These are phyloP conservation scores for Lycophotia porphyrea DNA, from an alignment of 2,888 invertebrate species.

Conservation along the genomic window DNA sequence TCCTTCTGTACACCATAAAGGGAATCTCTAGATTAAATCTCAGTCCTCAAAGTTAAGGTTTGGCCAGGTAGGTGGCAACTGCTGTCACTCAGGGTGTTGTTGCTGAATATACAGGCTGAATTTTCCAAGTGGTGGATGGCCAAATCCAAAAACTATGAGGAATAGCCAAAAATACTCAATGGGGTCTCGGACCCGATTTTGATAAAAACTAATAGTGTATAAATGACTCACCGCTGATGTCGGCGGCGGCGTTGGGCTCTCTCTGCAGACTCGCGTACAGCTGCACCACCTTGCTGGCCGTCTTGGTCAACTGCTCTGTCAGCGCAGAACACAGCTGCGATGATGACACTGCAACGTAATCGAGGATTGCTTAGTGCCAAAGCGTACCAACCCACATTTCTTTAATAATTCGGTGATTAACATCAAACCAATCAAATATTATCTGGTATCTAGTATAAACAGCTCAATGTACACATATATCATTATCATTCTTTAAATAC, in stretches of 20 bases:
- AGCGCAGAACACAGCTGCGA: conserved; percentile 88
- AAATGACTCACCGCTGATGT: conserved; percentile 80
- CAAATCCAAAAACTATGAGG: background rate
- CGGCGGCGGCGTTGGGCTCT: conserved; percentile 88
- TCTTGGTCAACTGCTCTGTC: conserved; percentile 91
- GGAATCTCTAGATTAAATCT: background rate
- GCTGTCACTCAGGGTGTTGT: background rate
- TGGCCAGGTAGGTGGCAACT: background rate
- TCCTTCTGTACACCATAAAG: background rate
- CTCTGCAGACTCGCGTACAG: conserved; percentile 92
- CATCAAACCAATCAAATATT: background rate
- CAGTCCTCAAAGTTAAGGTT: background rate
- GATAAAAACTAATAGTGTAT: background rate
- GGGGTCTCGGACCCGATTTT: background rate
- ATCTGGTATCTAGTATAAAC: background rate
- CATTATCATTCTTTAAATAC: background rate
- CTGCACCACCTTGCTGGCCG: conserved; percentile 93
- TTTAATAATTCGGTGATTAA: background rate
- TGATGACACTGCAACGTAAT: conserved; percentile 82
- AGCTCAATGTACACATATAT: background rate
- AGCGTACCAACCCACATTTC: background rate
- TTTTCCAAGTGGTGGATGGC: background rate
- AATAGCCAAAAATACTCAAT: background rate
- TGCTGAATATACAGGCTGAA: background rate
- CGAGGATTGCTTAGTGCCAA: background rate